Percentiles rank a stretch among this genome's conserved stretches.
These are phyloP conservation scores for Nothura maculosa DNA, from an alignment of 2,797 vertebrate genomes.

Conservation along the genomic window DNA sequence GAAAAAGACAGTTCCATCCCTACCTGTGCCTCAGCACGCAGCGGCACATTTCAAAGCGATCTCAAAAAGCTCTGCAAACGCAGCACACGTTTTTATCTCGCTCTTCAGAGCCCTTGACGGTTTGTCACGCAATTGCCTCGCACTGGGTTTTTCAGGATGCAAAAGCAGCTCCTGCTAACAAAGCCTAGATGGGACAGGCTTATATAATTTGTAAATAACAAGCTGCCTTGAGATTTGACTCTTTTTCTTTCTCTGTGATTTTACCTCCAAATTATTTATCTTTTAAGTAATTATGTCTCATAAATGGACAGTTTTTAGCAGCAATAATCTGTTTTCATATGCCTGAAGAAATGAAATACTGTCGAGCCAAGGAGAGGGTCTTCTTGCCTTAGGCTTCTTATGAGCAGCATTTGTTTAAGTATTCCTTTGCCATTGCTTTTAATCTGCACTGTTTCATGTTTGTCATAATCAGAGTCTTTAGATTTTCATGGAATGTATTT, in stretches of 20 bases:
- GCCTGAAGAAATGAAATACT: slow-evolving; percentile 19
- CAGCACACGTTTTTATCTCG: not conserved
- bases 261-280: slow-evolving; percentile 2
- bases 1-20: not conserved
- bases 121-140: slow-evolving; percentile 4
- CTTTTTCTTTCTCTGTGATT: slow-evolving; percentile 16
- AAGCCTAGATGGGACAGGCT: not conserved
- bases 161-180: slow-evolving; percentile 10
- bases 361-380: not conserved
- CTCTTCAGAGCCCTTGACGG: slow-evolving; percentile 29
- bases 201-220: slow-evolving; percentile 37
- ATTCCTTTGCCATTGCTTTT: slow-evolving; percentile 53
- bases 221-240: not conserved
- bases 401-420: slow-evolving; percentile 11
- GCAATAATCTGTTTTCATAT: not conserved
- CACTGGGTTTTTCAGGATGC: slow-evolving; percentile 32
- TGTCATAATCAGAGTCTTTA: slow-evolving; percentile 78
- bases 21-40: not conserved
- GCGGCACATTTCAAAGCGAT: slow-evolving; percentile 25
- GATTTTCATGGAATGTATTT: slow-evolving; percentile 64
- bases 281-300: slow-evolving; percentile 49
- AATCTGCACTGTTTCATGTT: slow-evolving; percentile 61
- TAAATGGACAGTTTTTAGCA: slow-evolving; percentile 22
- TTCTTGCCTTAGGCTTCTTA: slow-evolving; percentile 23
- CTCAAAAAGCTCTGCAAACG: slow-evolving; percentile 8